Base-by-base conservation (phyloP, 2,113 vertebrate genomes). In the Sporophila hypoxantha region DNA sequence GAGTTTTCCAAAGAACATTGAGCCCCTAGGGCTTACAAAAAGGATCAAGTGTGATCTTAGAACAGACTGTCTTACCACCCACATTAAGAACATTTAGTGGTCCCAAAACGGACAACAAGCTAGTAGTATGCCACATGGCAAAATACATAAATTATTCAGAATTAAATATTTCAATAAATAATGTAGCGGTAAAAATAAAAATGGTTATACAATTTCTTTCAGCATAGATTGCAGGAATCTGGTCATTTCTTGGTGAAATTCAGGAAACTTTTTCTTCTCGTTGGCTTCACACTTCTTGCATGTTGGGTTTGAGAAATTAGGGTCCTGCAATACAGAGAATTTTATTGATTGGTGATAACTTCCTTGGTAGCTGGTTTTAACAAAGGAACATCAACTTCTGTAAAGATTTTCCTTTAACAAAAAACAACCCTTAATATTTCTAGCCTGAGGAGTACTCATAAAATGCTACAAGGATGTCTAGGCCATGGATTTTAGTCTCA, bases 141-240 rank as follows among this genome's bases (percentile, higher is more conserved):
- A 91, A 96, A 91, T 91, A 93, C 22, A 97, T 97, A 97, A 93
- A 95, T 96, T 94, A 95, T 41, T 89, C 42, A 41, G 50, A 61
- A 94, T 97, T 97, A 97, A 97, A 96, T 97, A 97, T 52, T 93
- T 93, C 88, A 96, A 97, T 96, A 97, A 97, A 97, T 97, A 97
- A 82, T 3, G 18, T 90, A 87, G 52, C 65, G 62, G 22, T 77
- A 78, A 82, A 86, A 94, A 93, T 95, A 90, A 94, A 94, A 82
- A 65, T 91, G 79, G 82, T 97, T 96, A 95, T 67, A 85, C 90
- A 91, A 49, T 89, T 96, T 15, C 82, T 27, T 76, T 96, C 80
- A 29, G 34, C 89, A 95, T 52, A 62, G 27, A 91, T 42, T 4
- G 70, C 44, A 96, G 61, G 20, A 96, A 47, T 16, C 14, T 75